Evolutionary conservation across 64 coral and sea anemone species (phyloP).

Genomic region (Anthopleura sola): DNA sequence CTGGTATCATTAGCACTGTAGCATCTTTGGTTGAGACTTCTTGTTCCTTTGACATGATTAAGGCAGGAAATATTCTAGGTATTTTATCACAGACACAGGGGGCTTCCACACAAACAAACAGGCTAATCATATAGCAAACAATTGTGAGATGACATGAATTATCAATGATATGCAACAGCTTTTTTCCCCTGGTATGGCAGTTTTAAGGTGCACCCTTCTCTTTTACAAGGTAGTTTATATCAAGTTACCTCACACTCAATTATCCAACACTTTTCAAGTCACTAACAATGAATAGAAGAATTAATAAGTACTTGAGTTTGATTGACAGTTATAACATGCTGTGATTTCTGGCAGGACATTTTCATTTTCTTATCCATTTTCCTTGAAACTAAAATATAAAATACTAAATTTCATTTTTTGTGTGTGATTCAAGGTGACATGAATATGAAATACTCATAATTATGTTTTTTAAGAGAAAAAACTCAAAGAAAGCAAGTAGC

Average conservation of each 20-base stretch:
- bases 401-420: neutral
- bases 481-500: too few species aligned
- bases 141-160: neutral
- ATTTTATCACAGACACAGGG: neutral
- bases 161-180: neutral
- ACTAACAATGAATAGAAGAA: neutral
- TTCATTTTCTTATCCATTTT: neutral
- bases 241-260: slow-evolving; percentile 4
- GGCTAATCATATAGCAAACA: neutral
- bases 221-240: neutral
- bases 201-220: neutral
- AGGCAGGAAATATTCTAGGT: neutral
- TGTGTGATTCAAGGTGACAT: neutral
- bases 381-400: neutral
- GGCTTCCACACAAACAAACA: neutral
- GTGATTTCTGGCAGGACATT: neutral
- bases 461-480: too few species aligned
- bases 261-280: slow-evolving; percentile 6
- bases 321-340: neutral
- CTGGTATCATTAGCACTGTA: neutral
- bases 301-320: neutral
- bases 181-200: neutral
- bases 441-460: neutral
- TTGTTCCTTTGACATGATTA: neutral
- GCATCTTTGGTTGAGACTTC: neutral